Conservation (phyloP, 2,888 invertebrate species). For the Dicroscelio sp. region DNA sequence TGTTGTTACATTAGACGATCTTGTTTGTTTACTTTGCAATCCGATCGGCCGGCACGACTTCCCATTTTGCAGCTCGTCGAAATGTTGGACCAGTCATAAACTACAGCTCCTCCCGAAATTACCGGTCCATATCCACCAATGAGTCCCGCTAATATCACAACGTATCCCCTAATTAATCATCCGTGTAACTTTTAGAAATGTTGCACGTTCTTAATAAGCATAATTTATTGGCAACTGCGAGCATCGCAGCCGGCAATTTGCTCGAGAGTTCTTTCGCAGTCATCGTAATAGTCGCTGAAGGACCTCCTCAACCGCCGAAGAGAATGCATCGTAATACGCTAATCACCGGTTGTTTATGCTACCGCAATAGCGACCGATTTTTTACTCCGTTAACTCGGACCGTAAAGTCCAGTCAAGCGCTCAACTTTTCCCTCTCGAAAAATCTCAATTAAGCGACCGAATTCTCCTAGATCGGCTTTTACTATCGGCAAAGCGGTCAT, state of each 20-base stretch:
- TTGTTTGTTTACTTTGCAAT: no score
- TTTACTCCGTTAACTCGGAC: constrained; percentile 18
- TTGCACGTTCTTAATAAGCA: constrained; percentile 75
- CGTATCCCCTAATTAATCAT: constrained; percentile 57
- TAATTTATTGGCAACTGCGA: constrained; percentile 72
- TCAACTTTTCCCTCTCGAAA: not conserved
- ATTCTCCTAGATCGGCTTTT: not conserved
- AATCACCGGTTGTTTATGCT: constrained; percentile 80
- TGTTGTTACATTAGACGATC: no score
- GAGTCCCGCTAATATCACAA: not conserved
- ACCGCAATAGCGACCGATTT: constrained; percentile 69
- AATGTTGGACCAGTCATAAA: no score
- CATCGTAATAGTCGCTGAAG: constrained; percentile 74
- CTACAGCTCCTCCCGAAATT: no score
- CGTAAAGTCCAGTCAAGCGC: constrained; percentile 32
- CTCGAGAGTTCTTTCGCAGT: constrained; percentile 73
- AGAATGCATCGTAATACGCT: constrained; percentile 80
- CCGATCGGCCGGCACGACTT: no score
- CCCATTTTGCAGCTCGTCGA: no score
- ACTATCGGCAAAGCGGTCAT: constrained; percentile 54
- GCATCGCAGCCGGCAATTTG: constrained; percentile 70
- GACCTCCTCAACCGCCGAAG: constrained; percentile 66
- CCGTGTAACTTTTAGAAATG: constrained; percentile 61
- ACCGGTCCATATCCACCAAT: no score
- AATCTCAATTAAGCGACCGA: constrained; percentile 64